Evolutionary conservation across 1,140 invertebrate genomes (phyloP).

Genomic region (Apis dorsata): DNA sequence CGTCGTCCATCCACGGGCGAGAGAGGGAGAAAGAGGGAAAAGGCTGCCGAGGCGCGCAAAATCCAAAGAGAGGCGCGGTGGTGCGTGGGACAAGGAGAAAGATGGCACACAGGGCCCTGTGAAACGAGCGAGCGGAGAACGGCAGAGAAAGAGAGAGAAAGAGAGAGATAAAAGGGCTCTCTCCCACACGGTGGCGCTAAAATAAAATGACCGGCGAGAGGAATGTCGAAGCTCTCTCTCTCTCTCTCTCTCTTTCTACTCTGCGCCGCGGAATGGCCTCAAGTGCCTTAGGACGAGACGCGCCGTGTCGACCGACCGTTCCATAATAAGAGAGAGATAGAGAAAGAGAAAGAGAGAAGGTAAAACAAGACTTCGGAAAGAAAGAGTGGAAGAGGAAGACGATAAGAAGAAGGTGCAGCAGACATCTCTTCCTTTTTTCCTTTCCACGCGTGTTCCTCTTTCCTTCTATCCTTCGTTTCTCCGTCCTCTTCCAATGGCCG

Average conservation of each 20-base stretch:
- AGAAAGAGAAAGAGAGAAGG: constrained; percentile 5
- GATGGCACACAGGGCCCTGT: background rate
- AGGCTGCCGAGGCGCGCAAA: background rate
- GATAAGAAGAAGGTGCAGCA: background rate
- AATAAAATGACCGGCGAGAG: constrained; percentile 67
- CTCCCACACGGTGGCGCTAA: constrained; percentile 74
- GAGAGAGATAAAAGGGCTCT: constrained; percentile 32
- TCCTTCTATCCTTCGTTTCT: constrained; percentile 5
- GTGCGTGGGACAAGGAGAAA: constrained; percentile 6
- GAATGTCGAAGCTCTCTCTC: constrained; percentile 67
- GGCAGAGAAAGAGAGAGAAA: background rate
- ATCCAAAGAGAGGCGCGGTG: background rate
- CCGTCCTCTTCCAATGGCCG: background rate
- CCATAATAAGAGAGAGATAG: background rate
- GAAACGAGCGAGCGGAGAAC: background rate
- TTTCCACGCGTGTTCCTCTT: background rate
- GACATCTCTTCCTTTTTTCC: background rate
- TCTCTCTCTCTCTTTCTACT: background rate
- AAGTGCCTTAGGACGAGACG: constrained; percentile 36
- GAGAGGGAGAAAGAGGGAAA: constrained; percentile 5
- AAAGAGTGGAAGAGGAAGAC: no score
- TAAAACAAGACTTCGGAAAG: no score
- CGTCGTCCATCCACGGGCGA: constrained; percentile 46
- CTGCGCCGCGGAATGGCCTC: constrained; percentile 44
- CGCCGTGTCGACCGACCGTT: constrained; percentile 15